These are phyloP conservation scores for Chirona hameri DNA, from an alignment of 2,888 invertebrate genomes.

Conservation along the genomic window DNA sequence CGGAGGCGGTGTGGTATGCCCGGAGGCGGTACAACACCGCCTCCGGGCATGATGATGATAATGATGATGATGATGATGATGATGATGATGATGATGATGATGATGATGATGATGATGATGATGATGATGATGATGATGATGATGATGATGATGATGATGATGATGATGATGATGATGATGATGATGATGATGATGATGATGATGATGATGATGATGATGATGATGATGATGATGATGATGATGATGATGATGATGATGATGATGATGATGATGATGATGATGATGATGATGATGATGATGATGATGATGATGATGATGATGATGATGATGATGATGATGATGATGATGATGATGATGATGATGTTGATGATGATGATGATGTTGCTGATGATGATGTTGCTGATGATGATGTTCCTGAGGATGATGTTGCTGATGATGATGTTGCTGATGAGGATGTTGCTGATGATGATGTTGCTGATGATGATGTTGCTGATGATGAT, in stretches of 20 bases:
- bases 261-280: neutral
- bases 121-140: neutral
- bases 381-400: no score
- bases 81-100: conserved; percentile 1
- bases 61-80: neutral
- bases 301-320: neutral
- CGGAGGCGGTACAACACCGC: no score
- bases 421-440: no score
- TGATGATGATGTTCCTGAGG: no score
- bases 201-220: conserved; percentile 13
- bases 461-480: no score
- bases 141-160: conserved; percentile 1
- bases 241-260: neutral
- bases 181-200: neutral
- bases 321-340: conserved; percentile 26
- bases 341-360: neutral
- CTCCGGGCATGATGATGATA: neutral
- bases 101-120: neutral
- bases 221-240: conserved; percentile 10
- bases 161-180: neutral
- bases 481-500: no score
- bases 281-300: conserved; percentile 12
- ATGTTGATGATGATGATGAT: no score
- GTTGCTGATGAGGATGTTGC: no score
- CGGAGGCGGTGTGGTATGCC: no score